Base-by-base conservation (phyloP, 1,140 invertebrate species). In the Hycleus cichorii region DNA sequence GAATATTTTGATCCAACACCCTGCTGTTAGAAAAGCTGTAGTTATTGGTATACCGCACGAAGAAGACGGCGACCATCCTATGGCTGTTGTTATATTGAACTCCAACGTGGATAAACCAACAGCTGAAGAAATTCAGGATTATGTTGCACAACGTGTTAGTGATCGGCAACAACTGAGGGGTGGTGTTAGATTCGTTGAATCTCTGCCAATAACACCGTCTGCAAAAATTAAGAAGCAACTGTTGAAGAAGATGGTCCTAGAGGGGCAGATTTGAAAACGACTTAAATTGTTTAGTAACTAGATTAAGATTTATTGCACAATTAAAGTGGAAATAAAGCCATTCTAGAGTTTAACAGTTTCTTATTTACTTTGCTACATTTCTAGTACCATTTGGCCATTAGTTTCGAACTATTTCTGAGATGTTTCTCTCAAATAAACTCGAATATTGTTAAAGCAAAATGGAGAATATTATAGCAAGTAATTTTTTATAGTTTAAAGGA, bases 31-130 rank as follows among this genome's bases (percentile, higher is more conserved):
- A 38, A 85, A 89, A 59, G 83, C 77, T 2, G 85, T 81, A 0
- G 87, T 91, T 2, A 75, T 88, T 25, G 85, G 86, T 9, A 55
- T 88, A 39, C 80, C 83, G 0, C 75, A 90, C 60, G 69, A 75
- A 7, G 70, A 75, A 6, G 75, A 76, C 57, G 83, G 82, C 1
- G 86, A 91, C 60, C 67, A 83, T 10, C 83, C 86, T 0, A 75
- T 80, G 39, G 88, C 86, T 3, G 83, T 84, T 40, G 75, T 91
- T 2, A 81, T 85, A 8, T 68, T 63, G 38, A 61, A 68, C 26
- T 48, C 61, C 8, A 39, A 46, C 8, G 65, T 71, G 2, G 73
- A 69, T 0, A 44, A 61, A 6, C 66, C 80, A 6, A 74, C 68
- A 7, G 72, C 69, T 3, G 64, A 78, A n/a, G 77, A 79, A 12